Base-by-base conservation (phyloP, 2,888 invertebrate species). In the Monochamus alternatus region DNA sequence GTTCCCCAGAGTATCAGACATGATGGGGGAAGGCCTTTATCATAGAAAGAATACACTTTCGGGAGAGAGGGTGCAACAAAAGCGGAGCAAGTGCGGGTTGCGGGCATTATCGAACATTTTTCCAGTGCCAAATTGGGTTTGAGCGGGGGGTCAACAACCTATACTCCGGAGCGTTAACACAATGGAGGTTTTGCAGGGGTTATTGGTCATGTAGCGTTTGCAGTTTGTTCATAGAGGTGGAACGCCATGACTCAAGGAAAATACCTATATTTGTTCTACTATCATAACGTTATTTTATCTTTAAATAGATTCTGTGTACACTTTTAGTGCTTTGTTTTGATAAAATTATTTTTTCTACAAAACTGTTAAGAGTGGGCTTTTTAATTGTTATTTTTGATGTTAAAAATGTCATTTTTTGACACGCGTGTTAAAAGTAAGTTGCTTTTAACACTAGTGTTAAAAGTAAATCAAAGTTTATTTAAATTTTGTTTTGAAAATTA, bases 81-180 rank as follows among this genome's bases (percentile, higher is more conserved):
- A 70, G 65, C 69, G 31, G 60, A 60, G 66, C 74, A 75, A 75
- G 74, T 75, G 74, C 65, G 70, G 60, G 74, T 65, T 70, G 70
- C 51, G 70, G 52, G 70, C 70, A 64, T 65, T 70, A 75, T 75
- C 51, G 74, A 75, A 69, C 64, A 75, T 70, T 64, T 70, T 74
- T 62, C 64, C 62, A 60, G 62, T 74, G 74, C 63, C 74, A 68
- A 74, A 74, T 68, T 70, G 74, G 65, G 60, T 70, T 44, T 47
- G 32, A 60, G 65, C 64, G 70, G 51, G 58, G 63, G 74, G 74
- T 75, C 74, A 70, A 75, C 55, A 70, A 70, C 74, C 74, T 67
- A 62, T 14, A 47, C n/a, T 5, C 32, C 31, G 44, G 8, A 71
- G 31, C 44, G 43, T 3, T 64, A 64, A 66, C 51, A 52, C 38